Evolutionary conservation across 2,888 invertebrate species (phyloP).

Genomic region (Acanthosepion lycidas): DNA sequence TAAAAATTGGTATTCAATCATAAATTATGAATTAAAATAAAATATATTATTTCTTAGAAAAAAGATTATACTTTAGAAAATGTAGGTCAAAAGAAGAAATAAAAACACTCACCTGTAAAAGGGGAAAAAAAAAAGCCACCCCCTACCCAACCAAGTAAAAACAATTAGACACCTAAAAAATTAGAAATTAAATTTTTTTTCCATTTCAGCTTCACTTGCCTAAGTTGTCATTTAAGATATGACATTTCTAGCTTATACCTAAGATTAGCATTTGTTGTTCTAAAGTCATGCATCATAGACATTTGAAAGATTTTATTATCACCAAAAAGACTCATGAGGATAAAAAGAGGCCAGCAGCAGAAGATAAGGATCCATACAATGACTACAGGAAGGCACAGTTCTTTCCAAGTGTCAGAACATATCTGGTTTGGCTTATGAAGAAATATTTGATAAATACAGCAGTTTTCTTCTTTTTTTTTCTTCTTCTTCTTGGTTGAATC

Average conservation of each 20-base stretch:
- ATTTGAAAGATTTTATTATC: neutral
- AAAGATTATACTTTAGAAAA: neutral
- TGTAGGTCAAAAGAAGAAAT: neutral
- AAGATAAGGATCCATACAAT: neutral
- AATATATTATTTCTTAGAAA: neutral
- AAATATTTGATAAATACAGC: too few relatives aligned
- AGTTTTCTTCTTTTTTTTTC: too few relatives aligned
- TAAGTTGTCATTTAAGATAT: neutral
- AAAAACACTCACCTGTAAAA: neutral
- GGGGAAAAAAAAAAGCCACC: too few relatives aligned
- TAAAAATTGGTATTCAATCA: too few relatives aligned
- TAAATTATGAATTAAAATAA: too few relatives aligned
- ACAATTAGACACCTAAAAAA: neutral
- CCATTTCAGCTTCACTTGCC: neutral
- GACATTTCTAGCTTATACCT: neutral
- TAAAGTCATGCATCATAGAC: neutral
- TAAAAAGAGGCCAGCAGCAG: conserved; percentile 23
- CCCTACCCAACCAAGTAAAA: neutral
- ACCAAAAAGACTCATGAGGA: neutral
- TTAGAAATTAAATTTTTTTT: neutral
- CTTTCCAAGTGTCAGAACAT: too few relatives aligned
- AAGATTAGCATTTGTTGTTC: neutral
- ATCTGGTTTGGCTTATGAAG: neutral
- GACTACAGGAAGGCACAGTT: neutral
- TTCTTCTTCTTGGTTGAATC: neutral